Base-by-base conservation (phyloP, 2,888 invertebrate genomes). In the Eumacrocentrus americanus region DNA sequence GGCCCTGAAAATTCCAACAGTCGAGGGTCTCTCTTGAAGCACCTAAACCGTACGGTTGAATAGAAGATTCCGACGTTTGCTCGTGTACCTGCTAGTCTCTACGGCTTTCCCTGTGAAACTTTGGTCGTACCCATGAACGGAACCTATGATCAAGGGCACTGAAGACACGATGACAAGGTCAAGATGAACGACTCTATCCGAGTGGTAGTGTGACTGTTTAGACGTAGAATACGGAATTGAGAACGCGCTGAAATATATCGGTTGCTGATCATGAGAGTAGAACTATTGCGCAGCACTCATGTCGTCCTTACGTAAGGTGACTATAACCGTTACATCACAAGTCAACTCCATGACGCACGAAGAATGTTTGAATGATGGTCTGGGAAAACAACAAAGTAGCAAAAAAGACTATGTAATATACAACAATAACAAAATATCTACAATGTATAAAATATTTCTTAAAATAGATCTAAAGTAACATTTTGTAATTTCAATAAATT, bases 211-310 rank as follows among this genome's bases (percentile, higher is more conserved):
- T n/a, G 3, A 6, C 4, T 22, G 11, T 20, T 20, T 44, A 3
- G 23, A 6, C 11, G n/a, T n/a, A 2, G n/a, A 22, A 12, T 40
- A 14, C 6, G 12, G 22, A 22, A 12, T 35, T 22, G 22, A 20
- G 12, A 51, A 18, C 34, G 11, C 11, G 35, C 6, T 51, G n/a
- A 14, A 38, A 29, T 14, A 9, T 42, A 53, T 53, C 11, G 40
- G 40, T 54, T 59, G 35, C 35, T 59, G 29, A 54, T 48, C 53
- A 59, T 20, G 53, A 48, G 48, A 37, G 52, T 29, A 60, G 59
- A 61, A 56, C 58, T 65, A 65, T 65, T 65, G 62, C 65, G 65
- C 65, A 65, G 61, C 51, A 53, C 37, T 25, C 42, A 25, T 51
- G 35, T 14, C 37, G 59, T 46, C 29, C 47, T 59, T 59, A 59